phyloP scores from a whole-genome alignment of 2,888 invertebrate species.

The Incurvaria masculella region DNA sequence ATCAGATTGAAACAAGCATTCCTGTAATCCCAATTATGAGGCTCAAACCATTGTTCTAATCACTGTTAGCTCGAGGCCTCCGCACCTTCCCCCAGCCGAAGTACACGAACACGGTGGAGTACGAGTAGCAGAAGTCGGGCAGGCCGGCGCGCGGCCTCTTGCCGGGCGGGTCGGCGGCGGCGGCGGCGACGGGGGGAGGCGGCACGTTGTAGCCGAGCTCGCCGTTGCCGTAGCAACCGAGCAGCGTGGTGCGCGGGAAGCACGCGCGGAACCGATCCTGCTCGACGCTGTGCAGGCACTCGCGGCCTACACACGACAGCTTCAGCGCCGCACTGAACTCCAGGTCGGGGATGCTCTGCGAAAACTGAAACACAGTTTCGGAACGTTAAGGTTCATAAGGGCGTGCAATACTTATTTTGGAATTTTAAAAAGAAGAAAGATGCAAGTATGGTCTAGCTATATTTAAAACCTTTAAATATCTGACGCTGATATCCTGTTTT shows the following conservation, averaged over 20 bases:
- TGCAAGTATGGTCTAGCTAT: too few relatives aligned
- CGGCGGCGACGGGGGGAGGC: constrained; percentile 7
- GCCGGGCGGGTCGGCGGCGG: constrained; percentile 21
- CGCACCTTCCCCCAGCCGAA: constrained; percentile 42
- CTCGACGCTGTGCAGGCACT: constrained; percentile 35
- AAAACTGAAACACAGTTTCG: constrained; percentile 31
- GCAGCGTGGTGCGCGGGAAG: constrained; percentile 36
- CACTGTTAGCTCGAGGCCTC: background rate
- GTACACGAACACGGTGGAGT: constrained; percentile 44
- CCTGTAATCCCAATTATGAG: too few relatives aligned
- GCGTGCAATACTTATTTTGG: too few relatives aligned
- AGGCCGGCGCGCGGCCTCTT: constrained; percentile 23
- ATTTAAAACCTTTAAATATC: too few relatives aligned
- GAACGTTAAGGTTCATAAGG: too few relatives aligned
- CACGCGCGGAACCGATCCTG: constrained; percentile 34
- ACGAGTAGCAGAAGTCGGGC: constrained; percentile 37
- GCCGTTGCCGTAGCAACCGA: constrained; percentile 47
- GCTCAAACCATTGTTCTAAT: too few relatives aligned
- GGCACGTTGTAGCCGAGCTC: constrained; percentile 42
- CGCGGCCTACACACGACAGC: constrained; percentile 43
- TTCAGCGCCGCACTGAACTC: constrained; percentile 42
- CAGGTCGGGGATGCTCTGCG: constrained; percentile 35
- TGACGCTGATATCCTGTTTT: too few relatives aligned
- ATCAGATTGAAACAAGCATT: too few relatives aligned
- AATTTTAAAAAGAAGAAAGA: too few relatives aligned